These are phyloP conservation scores for Andrena chrysosceles DNA, from an alignment of 2,888 invertebrate genomes.

Conservation along the genomic window DNA sequence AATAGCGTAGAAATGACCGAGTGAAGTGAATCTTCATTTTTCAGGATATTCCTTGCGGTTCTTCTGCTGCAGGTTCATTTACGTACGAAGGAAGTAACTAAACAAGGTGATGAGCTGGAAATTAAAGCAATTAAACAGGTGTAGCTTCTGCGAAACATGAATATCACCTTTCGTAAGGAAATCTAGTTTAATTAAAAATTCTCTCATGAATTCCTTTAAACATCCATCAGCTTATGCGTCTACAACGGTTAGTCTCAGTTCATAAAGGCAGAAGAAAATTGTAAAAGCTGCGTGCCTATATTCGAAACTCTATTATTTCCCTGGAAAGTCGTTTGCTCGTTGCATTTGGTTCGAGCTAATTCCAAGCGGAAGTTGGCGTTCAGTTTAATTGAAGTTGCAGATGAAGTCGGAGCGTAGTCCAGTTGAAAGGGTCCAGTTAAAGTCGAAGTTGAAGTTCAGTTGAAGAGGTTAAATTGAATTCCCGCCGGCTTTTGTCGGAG, in stretches of 20 bases:
- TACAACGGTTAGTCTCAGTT: neutral
- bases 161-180: constrained; percentile 15
- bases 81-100: neutral
- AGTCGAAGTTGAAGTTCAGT: neutral
- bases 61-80: neutral
- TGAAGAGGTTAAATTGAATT: neutral
- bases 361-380: constrained; percentile 3
- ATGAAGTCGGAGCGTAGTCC: neutral
- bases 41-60: neutral
- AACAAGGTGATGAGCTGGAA: neutral
- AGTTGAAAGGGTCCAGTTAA: neutral
- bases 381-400: neutral
- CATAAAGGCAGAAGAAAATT: neutral
- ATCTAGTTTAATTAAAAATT: constrained; percentile 16
- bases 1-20: neutral
- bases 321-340: no score
- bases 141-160: neutral
- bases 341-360: neutral
- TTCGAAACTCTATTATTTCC: neutral
- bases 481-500: neutral
- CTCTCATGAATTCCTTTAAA: neutral
- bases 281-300: neutral
- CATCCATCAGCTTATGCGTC: neutral
- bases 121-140: constrained; percentile 20
- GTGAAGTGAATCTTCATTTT: constrained; percentile 17